Conservation (phyloP, 2,797 vertebrate genomes). For the Melanotaenia pygmaea region DNA sequence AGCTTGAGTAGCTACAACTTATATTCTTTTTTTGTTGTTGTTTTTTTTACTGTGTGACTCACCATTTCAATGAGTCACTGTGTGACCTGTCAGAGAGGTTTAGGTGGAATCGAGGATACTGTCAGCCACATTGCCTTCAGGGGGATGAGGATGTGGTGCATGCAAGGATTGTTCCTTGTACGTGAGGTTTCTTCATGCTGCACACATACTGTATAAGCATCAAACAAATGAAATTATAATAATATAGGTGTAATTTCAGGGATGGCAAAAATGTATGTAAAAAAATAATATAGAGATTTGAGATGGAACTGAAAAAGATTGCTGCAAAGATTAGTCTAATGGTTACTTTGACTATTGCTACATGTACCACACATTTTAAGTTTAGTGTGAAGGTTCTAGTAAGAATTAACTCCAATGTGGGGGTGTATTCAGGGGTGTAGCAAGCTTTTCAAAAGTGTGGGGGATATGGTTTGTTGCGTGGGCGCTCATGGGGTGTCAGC, state of each 20-base stretch:
- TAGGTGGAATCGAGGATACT: slow-evolving; percentile 41
- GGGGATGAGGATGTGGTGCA: slow-evolving; percentile 35
- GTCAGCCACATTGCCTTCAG: slow-evolving; percentile 46
- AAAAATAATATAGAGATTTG: background rate
- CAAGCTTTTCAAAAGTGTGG: no score
- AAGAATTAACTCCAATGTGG: no score
- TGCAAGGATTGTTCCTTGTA: slow-evolving; percentile 28
- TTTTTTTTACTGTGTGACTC: slow-evolving; percentile 49
- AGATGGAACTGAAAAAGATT: no score
- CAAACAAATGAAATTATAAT: slow-evolving; percentile 27
- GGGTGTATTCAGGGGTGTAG: no score
- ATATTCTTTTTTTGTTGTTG: slow-evolving; percentile 24
- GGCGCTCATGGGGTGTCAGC: no score
- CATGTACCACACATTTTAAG: no score
- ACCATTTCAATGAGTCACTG: slow-evolving; percentile 60
- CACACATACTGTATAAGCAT: background rate
- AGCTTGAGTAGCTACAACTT: slow-evolving; percentile 9
- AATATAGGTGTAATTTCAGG: slow-evolving; percentile 6
- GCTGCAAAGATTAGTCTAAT: no score
- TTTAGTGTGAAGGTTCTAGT: no score
- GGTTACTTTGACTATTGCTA: no score
- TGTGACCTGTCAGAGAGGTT: slow-evolving; percentile 69
- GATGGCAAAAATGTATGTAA: background rate
- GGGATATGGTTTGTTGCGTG: no score
- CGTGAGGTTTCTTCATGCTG: slow-evolving; percentile 33